phyloP scores from a whole-genome alignment of 2,113 vertebrate species.

The Ia io region DNA sequence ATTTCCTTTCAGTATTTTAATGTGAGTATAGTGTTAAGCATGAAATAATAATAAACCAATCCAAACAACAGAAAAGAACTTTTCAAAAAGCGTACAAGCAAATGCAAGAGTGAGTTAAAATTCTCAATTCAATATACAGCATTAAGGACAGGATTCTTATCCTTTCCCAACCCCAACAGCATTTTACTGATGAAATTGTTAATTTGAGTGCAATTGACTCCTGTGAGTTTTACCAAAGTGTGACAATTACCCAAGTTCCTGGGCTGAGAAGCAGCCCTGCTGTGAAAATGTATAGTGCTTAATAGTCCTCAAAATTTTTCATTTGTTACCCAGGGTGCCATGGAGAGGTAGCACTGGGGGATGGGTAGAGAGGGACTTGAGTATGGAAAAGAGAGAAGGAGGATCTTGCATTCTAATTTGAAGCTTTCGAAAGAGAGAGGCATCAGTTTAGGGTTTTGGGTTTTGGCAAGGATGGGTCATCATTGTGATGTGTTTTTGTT shows the following conservation, averaged over 20 bases:
- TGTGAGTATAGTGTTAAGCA: not conserved
- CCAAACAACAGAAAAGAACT: not conserved
- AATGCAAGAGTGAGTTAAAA: not conserved
- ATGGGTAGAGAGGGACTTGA: not conserved
- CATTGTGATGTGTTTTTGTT: not conserved
- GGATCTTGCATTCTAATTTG: constrained; percentile 15
- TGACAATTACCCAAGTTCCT: constrained; percentile 71
- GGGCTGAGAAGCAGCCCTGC: constrained; percentile 75
- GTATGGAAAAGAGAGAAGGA: constrained; percentile 1
- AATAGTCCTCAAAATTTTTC: constrained; percentile 77
- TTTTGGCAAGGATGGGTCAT: not conserved
- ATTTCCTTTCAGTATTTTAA: not conserved
- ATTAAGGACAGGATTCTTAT: not conserved
- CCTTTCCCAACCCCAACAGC: not conserved
- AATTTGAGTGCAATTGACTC: constrained; percentile 63
- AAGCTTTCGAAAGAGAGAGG: not conserved
- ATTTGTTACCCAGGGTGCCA: constrained; percentile 74
- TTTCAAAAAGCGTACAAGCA: not conserved
- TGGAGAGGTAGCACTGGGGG: constrained; percentile 52
- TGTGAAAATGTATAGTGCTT: constrained; percentile 79
- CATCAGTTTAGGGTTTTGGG: constrained; percentile 21
- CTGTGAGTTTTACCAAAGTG: constrained; percentile 64
- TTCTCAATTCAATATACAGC: constrained; percentile 10
- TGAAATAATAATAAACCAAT: not conserved
- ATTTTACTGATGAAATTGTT: not conserved